These are phyloP conservation scores for Hormaphis cornu DNA, from an alignment of 1,140 invertebrate genomes.

Conservation along the genomic window DNA sequence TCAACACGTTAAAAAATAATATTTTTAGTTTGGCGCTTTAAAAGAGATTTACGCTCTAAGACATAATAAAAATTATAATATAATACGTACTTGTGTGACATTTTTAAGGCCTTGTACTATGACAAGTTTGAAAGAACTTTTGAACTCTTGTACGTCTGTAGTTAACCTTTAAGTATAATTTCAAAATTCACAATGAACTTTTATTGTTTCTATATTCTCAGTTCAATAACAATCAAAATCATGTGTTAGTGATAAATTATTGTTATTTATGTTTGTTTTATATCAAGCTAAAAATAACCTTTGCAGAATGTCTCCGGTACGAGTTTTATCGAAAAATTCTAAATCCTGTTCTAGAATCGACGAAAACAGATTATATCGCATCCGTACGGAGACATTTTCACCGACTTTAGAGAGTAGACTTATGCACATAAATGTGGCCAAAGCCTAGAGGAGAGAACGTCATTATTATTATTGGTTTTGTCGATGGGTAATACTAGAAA, in stretches of 20 bases:
- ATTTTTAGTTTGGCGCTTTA: background rate
- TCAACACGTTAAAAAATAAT: no score
- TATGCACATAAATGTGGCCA: conserved; percentile 84
- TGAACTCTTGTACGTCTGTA: conserved; percentile 91
- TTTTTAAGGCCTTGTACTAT: conserved; percentile 82
- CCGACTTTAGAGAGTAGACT: conserved; percentile 74
- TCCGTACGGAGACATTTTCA: conserved; percentile 68
- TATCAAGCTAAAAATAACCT: conserved; percentile 47
- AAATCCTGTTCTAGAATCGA: conserved; percentile 81
- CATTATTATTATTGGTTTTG: conserved; percentile 27
- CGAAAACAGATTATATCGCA: conserved; percentile 72
- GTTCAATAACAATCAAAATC: background rate
- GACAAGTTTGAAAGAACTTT: conserved; percentile 86
- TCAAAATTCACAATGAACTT: background rate
- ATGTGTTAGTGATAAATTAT: background rate
- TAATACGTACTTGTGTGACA: conserved; percentile 56
- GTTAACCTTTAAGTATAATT: conserved; percentile 57
- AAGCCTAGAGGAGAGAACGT: conserved; percentile 51
- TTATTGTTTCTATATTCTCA: background rate
- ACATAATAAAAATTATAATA: background rate
- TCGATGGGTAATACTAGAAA: conserved; percentile 7
- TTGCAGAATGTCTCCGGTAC: conserved; percentile 84
- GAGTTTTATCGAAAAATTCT: conserved; percentile 79
- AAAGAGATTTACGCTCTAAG: no score
- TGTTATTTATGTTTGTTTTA: background rate